These are phyloP conservation scores for Papilio machaon DNA, from an alignment of 1,140 invertebrate species.

Conservation along the genomic window DNA sequence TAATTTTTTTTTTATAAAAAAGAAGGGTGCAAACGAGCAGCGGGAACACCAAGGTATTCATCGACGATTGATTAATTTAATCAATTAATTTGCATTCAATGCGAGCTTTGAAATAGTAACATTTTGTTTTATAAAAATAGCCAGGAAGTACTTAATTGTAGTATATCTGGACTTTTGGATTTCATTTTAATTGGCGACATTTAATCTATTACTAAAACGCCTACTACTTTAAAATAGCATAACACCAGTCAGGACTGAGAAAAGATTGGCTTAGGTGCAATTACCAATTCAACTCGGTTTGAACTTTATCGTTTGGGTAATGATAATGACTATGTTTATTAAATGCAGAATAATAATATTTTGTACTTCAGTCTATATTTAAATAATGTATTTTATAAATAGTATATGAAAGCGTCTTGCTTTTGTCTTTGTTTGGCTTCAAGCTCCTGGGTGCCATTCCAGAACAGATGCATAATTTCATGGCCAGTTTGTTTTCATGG, in stretches of 20 bases:
- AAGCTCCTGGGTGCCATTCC: slow-evolving; percentile 1
- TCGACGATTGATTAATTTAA: too few species aligned
- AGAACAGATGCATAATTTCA: slow-evolving; percentile 20
- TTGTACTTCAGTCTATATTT: background rate
- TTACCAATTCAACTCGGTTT: background rate
- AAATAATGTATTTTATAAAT: background rate
- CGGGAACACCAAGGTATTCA: too few species aligned
- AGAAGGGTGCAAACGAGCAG: too few species aligned
- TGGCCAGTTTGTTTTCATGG: slow-evolving; percentile 24
- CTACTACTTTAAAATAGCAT: too few species aligned
- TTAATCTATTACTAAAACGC: too few species aligned
- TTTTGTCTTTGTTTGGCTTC: slow-evolving; percentile 14
- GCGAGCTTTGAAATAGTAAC: slow-evolving; percentile 18
- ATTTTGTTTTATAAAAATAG: background rate
- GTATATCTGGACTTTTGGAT: background rate
- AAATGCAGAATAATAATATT: background rate
- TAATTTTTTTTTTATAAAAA: slow-evolving; percentile 30
- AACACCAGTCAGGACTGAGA: background rate
- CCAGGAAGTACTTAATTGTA: background rate
- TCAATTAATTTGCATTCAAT: slow-evolving; percentile 62
- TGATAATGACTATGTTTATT: background rate
- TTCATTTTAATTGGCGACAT: background rate
- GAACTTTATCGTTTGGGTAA: background rate
- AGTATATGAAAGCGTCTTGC: slow-evolving; percentile 3
- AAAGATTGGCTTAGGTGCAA: background rate